Base-by-base conservation (phyloP, 53 echinoderm and acorn worm genomes). In the Zoroaster sp. region DNA sequence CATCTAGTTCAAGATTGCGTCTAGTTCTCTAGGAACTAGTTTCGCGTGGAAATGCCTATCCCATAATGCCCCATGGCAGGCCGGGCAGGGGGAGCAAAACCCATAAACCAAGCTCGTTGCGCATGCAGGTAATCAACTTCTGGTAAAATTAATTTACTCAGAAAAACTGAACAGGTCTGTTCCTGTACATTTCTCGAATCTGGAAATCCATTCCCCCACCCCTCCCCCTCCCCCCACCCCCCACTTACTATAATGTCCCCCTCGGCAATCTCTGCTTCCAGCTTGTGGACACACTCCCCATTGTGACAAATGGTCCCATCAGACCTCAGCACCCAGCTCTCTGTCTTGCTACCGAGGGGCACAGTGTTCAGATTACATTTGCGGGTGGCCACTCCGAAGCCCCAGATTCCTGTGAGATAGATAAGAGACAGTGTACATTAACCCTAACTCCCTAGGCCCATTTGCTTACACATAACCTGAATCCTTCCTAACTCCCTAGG, bases 301-400 rank as follows among this genome's bases (percentile, higher is more conserved):
- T 94, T 94, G 36, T 94, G 98, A 65, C 90, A 96, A 36, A 94
- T 77, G 31, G 93, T 47, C 14, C 98, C 98, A 45, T 98, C 98
- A 2, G 95, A 95, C 53, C 96, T 89, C 53, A 98, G 36, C 71
- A 98, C 83, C 95, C 98, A 98, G n/a, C 95, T 92, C 66, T 98
- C 98, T 5, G 83, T 51, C 72, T 93, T 91, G 28, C 53, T 74
- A 15, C 98, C 98, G 10, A 98, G 74, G 0, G 98, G 98, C 0
- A 96, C 77, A 14, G 76, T 39, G 83, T 95, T 96, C 39, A 98
- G 74, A 78, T 96, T 94, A 66, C 92, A 83, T 75, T 98, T 98
- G 66, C 98, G 93, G 7, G 98, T 94, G 8, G 98, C 95, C 0
- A 98, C 82, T 0, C 98, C 98, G 47, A 98, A 93, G 21, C 98